Conservation (phyloP, 2,888 invertebrate genomes). For the Plebejus anna region DNA sequence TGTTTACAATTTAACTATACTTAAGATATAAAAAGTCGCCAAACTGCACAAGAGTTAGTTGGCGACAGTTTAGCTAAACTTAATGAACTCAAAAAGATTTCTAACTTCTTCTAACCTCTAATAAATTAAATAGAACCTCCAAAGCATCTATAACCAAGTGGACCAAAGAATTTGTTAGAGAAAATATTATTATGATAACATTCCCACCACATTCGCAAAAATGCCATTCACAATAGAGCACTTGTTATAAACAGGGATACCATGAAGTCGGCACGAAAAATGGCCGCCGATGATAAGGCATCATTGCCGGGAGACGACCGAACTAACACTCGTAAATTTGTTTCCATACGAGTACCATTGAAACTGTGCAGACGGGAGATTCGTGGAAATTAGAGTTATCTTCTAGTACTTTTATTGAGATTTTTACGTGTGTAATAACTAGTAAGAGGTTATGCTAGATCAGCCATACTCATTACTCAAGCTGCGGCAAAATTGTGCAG, state of each 20-base stretch:
- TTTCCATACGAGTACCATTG: constrained; percentile 47
- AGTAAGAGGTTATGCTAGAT: too few species aligned
- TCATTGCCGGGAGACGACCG: constrained; percentile 58
- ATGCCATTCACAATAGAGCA: constrained; percentile 44
- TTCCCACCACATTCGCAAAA: constrained; percentile 29
- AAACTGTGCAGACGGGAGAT: constrained; percentile 45
- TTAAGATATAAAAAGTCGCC: background rate
- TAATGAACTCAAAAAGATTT: background rate
- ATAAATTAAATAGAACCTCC: background rate
- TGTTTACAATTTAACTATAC: too few species aligned
- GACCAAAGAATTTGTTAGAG: background rate
- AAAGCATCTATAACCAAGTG: background rate
- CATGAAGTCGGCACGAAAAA: constrained; percentile 49
- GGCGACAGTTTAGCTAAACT: background rate
- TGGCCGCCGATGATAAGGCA: constrained; percentile 59
- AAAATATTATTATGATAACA: background rate
- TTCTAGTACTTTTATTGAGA: too few species aligned
- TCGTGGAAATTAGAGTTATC: background rate
- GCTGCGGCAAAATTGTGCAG: too few species aligned
- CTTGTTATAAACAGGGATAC: constrained; percentile 45
- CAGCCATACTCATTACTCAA: too few species aligned
- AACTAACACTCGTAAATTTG: constrained; percentile 67
- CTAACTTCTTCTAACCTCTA: background rate
- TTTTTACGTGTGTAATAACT: too few species aligned
- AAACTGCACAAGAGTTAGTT: background rate